Percentiles rank a stretch among this genome's conserved stretches.
Conservation (phyloP, 2,113 vertebrate species). For the Gopherus flavomarginatus region DNA sequence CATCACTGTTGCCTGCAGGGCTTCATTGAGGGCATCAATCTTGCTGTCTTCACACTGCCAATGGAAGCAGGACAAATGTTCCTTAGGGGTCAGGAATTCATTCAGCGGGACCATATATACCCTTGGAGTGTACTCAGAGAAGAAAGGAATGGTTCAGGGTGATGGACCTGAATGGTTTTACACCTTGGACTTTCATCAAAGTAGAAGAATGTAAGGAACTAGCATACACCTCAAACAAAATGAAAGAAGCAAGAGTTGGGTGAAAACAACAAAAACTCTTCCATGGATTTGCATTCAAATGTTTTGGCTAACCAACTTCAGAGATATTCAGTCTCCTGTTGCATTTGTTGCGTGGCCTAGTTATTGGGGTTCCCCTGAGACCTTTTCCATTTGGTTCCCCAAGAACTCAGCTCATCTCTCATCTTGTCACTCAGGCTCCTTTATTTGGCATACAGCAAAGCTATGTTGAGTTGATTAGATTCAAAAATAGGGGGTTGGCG, state of each 20-base stretch:
- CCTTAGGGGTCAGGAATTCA: background rate
- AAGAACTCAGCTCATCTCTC: background rate
- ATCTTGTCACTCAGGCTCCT: background rate
- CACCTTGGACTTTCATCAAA: background rate
- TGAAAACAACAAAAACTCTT: background rate
- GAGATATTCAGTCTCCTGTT: background rate
- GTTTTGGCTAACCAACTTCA: background rate
- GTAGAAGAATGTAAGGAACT: background rate
- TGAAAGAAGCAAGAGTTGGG: background rate
- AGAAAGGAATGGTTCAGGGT: background rate
- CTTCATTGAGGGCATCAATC: constrained; percentile 90
- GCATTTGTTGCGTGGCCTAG: background rate
- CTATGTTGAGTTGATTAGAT: background rate
- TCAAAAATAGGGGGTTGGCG: background rate
- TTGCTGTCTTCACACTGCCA: constrained; percentile 94
- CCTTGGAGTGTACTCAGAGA: background rate
- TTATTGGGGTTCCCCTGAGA: background rate
- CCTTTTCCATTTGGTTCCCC: background rate
- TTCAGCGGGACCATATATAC: background rate
- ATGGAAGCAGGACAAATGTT: background rate
- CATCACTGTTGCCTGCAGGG: constrained; percentile 88
- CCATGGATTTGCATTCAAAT: background rate
- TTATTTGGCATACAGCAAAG: background rate
- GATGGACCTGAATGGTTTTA: background rate
- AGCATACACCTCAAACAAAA: background rate